phyloP scores from a whole-genome alignment of 2,113 vertebrate genomes.

The Motacilla alba region DNA sequence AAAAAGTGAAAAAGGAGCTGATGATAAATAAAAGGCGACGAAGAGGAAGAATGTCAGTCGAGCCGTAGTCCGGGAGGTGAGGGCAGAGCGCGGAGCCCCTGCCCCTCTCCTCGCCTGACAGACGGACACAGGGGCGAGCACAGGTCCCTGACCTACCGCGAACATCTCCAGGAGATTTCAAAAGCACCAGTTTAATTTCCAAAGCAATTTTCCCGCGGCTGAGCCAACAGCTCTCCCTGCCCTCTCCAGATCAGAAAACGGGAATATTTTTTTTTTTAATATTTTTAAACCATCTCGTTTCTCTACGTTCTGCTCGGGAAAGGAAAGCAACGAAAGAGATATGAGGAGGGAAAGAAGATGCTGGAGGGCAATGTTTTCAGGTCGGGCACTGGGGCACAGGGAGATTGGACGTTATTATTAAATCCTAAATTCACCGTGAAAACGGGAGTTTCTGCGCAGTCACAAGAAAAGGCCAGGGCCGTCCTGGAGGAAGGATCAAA shows the following conservation, averaged over 20 bases:
- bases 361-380: not conserved
- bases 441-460: not conserved
- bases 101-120: not conserved
- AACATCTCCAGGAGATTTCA: not conserved
- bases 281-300: not conserved
- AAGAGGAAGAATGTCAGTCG: not conserved
- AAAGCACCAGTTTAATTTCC: slow-evolving; percentile 6
- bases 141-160: not conserved
- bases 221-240: not conserved
- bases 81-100: not conserved
- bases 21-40: not conserved
- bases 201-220: slow-evolving; percentile 5
- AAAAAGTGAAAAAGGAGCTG: not conserved
- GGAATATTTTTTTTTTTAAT: not conserved
- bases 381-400: not conserved
- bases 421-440: slow-evolving; percentile 39
- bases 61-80: not conserved
- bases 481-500: not conserved
- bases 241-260: not conserved
- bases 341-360: not conserved
- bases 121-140: not conserved
- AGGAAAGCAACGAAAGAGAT: not conserved
- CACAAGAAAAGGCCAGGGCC: not conserved
- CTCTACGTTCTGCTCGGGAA: not conserved
- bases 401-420: slow-evolving; percentile 8